These are phyloP conservation scores for Rhogogaster chlorosoma DNA, from an alignment of 2,888 invertebrate species.

Conservation along the genomic window DNA sequence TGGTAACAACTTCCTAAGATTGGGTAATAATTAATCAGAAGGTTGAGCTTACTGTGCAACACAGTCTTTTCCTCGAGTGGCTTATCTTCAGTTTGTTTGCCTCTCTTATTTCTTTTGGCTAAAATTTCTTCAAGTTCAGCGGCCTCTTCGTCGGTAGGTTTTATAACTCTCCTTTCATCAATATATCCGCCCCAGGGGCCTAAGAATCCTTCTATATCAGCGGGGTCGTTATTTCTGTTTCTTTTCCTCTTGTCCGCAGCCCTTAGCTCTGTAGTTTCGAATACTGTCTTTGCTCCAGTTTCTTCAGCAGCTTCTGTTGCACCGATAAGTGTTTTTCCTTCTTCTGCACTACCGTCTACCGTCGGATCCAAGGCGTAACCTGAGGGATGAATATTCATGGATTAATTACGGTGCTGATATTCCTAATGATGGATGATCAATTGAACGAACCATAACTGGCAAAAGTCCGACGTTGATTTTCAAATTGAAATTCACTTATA, in stretches of 20 bases:
- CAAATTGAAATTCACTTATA: constrained; percentile 98
- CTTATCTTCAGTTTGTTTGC: constrained; percentile 91
- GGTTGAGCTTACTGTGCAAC: constrained; percentile 82
- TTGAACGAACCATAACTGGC: constrained; percentile 87
- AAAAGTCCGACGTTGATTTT: constrained; percentile 96
- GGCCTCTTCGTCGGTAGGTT: constrained; percentile 96
- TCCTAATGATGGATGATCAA: constrained; percentile 18
- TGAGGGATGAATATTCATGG: constrained; percentile 57
- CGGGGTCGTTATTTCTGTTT: constrained; percentile 92
- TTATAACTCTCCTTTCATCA: constrained; percentile 93
- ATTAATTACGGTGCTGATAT: constrained; percentile 5
- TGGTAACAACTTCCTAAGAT: constrained; percentile 13
- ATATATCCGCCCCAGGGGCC: constrained; percentile 99
- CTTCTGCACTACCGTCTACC: constrained; percentile 81
- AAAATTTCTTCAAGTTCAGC: constrained; percentile 96
- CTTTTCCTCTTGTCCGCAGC: constrained; percentile 90
- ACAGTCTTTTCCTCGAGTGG: constrained; percentile 97
- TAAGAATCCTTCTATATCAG: constrained; percentile 95
- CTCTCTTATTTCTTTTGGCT: constrained; percentile 93
- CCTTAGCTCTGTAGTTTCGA: constrained; percentile 89
- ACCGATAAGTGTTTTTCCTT: constrained; percentile 80
- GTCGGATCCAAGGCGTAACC: constrained; percentile 97
- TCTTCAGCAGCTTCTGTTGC: constrained; percentile 86
- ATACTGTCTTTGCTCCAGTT: constrained; percentile 91
- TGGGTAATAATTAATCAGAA: background rate